phyloP scores from a whole-genome alignment of 2,888 invertebrate genomes.

The Chymomyza amoena region DNA sequence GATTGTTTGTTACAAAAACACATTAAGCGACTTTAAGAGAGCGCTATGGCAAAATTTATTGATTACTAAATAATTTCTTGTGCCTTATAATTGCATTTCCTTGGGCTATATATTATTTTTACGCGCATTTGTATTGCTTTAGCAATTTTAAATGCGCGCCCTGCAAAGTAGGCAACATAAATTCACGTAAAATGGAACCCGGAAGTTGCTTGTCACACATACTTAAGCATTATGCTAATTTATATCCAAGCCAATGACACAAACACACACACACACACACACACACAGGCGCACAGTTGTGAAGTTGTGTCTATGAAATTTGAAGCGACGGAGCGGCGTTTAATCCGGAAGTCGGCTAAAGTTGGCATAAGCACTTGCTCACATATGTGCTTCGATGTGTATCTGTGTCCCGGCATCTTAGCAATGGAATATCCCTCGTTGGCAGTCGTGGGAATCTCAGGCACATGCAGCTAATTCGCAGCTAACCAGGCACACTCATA shows the following conservation, averaged over 20 bases:
- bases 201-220: slow-evolving; percentile 73
- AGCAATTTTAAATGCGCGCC: slow-evolving; percentile 60
- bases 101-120: slow-evolving; percentile 23
- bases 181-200: slow-evolving; percentile 66
- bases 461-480: slow-evolving; percentile 66
- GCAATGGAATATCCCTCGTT: slow-evolving; percentile 25
- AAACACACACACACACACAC: slow-evolving; percentile 3
- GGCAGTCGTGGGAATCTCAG: slow-evolving; percentile 62
- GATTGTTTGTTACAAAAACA: not conserved
- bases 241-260: slow-evolving; percentile 45
- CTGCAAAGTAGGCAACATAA: slow-evolving; percentile 44
- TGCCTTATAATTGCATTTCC: slow-evolving; percentile 37
- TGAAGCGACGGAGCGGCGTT: slow-evolving; percentile 68
- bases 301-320: slow-evolving; percentile 57
- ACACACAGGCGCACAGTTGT: slow-evolving; percentile 5
- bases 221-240: slow-evolving; percentile 74
- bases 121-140: slow-evolving; percentile 55
- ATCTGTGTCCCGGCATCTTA: slow-evolving; percentile 4
- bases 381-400: not conserved
- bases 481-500: slow-evolving; percentile 14
- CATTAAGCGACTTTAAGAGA: not conserved
- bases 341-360: slow-evolving; percentile 67
- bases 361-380: slow-evolving; percentile 27
- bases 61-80: slow-evolving; percentile 40
- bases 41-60: slow-evolving; percentile 24